phyloP scores from a whole-genome alignment of 2,797 vertebrate genomes.

The Phrynocephalus guinanensis region DNA sequence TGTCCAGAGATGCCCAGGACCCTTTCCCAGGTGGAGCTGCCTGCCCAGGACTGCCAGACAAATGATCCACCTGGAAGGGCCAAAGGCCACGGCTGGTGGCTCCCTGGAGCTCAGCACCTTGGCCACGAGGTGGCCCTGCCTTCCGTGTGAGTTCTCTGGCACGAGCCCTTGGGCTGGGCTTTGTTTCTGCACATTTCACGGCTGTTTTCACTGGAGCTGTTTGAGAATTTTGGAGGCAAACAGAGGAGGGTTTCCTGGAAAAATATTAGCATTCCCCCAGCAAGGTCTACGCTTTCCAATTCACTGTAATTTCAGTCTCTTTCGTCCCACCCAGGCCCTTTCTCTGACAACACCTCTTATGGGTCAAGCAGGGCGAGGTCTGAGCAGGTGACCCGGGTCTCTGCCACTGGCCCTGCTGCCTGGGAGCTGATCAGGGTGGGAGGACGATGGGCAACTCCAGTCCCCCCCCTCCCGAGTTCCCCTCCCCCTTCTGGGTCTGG shows the following conservation, averaged over 20 bases:
- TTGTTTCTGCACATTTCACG: neutral
- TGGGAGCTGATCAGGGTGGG: too few species aligned
- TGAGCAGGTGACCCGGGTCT: too few species aligned
- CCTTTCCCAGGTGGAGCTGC: neutral
- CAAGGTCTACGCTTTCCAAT: neutral
- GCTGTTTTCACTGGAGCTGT: neutral
- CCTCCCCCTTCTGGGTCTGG: too few species aligned
- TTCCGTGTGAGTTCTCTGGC: neutral
- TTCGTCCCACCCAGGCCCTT: neutral
- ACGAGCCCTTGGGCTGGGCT: neutral
- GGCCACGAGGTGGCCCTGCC: neutral
- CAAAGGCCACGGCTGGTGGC: too few species aligned
- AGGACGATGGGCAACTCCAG: too few species aligned
- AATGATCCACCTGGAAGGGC: too few species aligned
- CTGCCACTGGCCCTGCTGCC: too few species aligned
- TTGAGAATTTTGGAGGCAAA: neutral
- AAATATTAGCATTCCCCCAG: neutral
- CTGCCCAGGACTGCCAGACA: too few species aligned
- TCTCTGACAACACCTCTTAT: neutral
- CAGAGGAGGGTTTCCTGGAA: neutral
- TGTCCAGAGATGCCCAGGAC: neutral
- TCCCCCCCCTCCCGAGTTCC: too few species aligned
- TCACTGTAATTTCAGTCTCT: constrained; percentile 10
- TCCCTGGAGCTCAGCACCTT: too few species aligned
- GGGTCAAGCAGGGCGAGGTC: too few species aligned